Conservation (phyloP, 2,797 vertebrate genomes). For the Serranus cabrilla region DNA sequence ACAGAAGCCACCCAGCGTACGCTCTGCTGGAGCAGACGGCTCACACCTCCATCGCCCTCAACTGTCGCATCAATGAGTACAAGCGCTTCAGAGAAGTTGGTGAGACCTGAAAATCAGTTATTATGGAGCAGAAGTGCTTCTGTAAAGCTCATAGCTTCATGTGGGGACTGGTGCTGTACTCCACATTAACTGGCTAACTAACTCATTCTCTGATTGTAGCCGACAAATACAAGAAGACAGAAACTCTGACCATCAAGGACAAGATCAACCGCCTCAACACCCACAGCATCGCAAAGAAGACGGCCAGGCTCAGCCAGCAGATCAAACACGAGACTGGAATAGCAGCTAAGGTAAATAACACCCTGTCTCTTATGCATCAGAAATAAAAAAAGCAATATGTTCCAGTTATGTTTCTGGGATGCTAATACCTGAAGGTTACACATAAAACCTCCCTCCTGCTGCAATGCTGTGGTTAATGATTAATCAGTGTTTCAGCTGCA, state of each 20-base stretch:
- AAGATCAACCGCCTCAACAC: conserved; percentile 92
- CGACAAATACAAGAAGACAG: conserved; percentile 93
- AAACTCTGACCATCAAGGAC: conserved; percentile 91
- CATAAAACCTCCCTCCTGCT: not conserved
- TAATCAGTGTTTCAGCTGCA: not conserved
- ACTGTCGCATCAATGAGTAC: conserved; percentile 95
- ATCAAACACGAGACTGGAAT: conserved; percentile 95
- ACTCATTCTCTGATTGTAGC: conserved; percentile 79
- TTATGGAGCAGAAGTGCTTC: not conserved
- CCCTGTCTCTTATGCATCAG: no score
- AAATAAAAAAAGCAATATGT: not conserved
- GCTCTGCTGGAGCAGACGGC: conserved; percentile 84
- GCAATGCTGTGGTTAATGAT: conserved; percentile 30
- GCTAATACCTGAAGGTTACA: not conserved
- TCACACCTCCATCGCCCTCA: conserved; percentile 88
- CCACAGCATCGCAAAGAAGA: conserved; percentile 97
- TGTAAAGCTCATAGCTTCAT: not conserved
- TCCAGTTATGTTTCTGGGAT: not conserved
- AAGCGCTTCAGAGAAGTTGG: conserved; percentile 96
- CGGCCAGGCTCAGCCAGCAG: conserved; percentile 90
- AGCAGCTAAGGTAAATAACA: conserved; percentile 85
- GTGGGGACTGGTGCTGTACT: not conserved
- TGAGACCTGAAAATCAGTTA: conserved; percentile 75
- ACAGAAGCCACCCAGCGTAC: conserved; percentile 77
- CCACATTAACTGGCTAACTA: not conserved